Evolutionary conservation across 2,888 invertebrate species (phyloP).

Genomic region (Drosophila fungiperda): DNA sequence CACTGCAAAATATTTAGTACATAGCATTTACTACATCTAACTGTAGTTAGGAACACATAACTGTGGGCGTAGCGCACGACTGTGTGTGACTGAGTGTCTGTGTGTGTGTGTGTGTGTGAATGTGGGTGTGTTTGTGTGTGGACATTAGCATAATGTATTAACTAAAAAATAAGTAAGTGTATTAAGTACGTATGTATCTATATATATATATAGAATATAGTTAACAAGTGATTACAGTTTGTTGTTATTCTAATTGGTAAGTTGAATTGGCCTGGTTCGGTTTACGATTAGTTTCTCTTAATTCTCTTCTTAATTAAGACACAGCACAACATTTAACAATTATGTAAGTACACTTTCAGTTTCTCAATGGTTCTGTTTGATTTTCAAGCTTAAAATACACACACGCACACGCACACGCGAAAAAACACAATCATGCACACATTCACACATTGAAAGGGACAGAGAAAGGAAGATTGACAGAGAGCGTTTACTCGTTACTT

Average conservation of each 20-base stretch:
- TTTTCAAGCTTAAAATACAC: constrained; percentile 14
- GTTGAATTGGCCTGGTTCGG: constrained; percentile 48
- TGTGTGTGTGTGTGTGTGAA: constrained; percentile 12
- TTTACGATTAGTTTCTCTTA: constrained; percentile 22
- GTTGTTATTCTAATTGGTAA: constrained; percentile 29
- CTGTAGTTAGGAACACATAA: constrained; percentile 64
- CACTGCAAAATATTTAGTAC: constrained; percentile 2
- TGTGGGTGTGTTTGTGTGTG: constrained; percentile 2
- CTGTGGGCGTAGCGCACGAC: constrained; percentile 31
- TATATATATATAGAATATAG: constrained; percentile 11
- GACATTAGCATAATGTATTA: constrained; percentile 5
- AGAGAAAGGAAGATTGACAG: background rate
- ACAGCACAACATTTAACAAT: constrained; percentile 71
- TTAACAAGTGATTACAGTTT: constrained; percentile 35
- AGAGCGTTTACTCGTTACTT: background rate
- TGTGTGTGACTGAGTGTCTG: constrained; percentile 1
- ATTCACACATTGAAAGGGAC: background rate
- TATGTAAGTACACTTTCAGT: constrained; percentile 71
- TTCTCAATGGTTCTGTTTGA: constrained; percentile 47
- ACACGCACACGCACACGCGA: constrained; percentile 17
- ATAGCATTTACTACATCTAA: constrained; percentile 16
- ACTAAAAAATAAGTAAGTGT: constrained; percentile 20
- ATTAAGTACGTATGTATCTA: background rate
- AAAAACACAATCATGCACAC: background rate
- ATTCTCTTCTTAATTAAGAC: constrained; percentile 37